phyloP scores from a whole-genome alignment of 2,797 vertebrate genomes.

The Sebastiscus albofasciatus region DNA sequence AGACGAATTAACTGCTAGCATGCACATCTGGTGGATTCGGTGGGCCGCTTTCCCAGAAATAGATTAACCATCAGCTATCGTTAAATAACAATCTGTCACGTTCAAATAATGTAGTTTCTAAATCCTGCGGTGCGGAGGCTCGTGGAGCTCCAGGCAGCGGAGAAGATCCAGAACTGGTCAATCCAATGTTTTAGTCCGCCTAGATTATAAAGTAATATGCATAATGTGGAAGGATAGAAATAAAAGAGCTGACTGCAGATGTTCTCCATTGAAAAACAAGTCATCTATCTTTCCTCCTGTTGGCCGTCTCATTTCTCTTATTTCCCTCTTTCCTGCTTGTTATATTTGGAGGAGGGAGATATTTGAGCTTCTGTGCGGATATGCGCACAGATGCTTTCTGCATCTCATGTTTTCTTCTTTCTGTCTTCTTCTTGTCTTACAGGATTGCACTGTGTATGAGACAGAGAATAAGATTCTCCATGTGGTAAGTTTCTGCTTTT shows the following conservation, averaged over 20 bases:
- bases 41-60: slow-evolving; percentile 69
- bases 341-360: slow-evolving; percentile 39
- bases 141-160: slow-evolving; percentile 11
- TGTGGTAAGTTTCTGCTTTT: slow-evolving; percentile 86
- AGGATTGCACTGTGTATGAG: slow-evolving; percentile 93
- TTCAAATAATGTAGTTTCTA: slow-evolving; percentile 53
- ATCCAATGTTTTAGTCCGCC: slow-evolving; percentile 2
- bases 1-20: slow-evolving; percentile 58
- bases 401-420: slow-evolving; percentile 27
- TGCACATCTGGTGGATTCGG: slow-evolving; percentile 65
- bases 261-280: slow-evolving; percentile 24
- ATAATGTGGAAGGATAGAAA: slow-evolving; percentile 20
- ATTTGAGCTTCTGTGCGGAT: slow-evolving; percentile 47
- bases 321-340: slow-evolving; percentile 21
- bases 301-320: slow-evolving; percentile 21
- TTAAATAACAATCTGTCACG: slow-evolving; percentile 67
- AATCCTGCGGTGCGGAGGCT: slow-evolving; percentile 28
- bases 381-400: slow-evolving; percentile 22
- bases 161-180: slow-evolving; percentile 16
- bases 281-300: slow-evolving; percentile 28
- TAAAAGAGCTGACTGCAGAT: slow-evolving; percentile 34
- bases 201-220: slow-evolving; percentile 31
- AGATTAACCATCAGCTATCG: slow-evolving; percentile 68
- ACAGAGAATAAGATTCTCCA: slow-evolving; percentile 96
- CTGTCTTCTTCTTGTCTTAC: slow-evolving; percentile 28